Conservation (phyloP, 2,797 vertebrate genomes). For the Galaxias olidus region DNA sequence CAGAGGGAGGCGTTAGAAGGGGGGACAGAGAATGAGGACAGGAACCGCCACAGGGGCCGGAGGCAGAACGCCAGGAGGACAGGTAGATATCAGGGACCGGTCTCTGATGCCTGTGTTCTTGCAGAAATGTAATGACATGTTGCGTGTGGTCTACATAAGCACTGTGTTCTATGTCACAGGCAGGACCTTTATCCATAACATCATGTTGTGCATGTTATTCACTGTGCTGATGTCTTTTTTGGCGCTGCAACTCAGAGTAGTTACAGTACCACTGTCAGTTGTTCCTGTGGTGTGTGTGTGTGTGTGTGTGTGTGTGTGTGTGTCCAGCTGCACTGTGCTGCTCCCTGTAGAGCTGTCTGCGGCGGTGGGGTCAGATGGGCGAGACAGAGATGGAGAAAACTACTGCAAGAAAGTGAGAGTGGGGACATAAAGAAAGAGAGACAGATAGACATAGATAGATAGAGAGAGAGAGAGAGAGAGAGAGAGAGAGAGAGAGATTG, state of each 20-base stretch:
- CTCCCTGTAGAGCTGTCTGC: slow-evolving; percentile 46
- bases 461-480: slow-evolving; percentile 1
- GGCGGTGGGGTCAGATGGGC: slow-evolving; percentile 56
- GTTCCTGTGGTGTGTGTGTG: not conserved
- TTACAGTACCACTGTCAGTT: not conserved
- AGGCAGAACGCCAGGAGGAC: not conserved
- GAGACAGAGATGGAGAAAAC: slow-evolving; percentile 37
- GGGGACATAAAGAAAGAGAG: slow-evolving; percentile 9
- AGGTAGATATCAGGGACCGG: not conserved
- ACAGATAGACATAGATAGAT: slow-evolving; percentile 31
- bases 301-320: slow-evolving; percentile 14
- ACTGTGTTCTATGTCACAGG: not conserved
- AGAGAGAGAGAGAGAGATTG: slow-evolving; percentile 13
- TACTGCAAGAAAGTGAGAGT: not conserved
- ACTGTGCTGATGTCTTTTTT: not conserved
- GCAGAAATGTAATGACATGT: too few relatives aligned
- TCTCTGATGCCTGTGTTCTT: too few relatives aligned
- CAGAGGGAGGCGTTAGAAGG: not conserved
- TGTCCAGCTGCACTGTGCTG: slow-evolving; percentile 49
- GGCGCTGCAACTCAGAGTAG: not conserved
- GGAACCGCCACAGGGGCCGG: too few relatives aligned
- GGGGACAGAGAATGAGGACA: too few relatives aligned
- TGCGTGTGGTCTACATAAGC: too few relatives aligned
- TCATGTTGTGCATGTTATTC: too few relatives aligned
- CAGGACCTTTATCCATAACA: too few relatives aligned